These are phyloP conservation scores for Corydoras sp. DNA, from an alignment of 2,113 vertebrate species.

Conservation along the genomic window DNA sequence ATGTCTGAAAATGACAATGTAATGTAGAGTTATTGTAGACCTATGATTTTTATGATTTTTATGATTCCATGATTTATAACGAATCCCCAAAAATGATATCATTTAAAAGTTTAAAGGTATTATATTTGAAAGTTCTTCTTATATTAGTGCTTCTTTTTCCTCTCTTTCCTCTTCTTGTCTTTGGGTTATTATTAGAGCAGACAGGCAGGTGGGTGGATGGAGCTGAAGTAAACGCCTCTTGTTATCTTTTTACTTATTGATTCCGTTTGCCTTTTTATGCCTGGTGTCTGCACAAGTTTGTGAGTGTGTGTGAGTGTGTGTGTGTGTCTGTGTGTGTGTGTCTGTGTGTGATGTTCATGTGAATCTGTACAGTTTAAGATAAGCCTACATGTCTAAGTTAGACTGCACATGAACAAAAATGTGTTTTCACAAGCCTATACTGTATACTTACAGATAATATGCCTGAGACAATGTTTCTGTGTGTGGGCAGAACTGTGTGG, in stretches of 20 bases:
- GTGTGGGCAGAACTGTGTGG: conserved; percentile 2
- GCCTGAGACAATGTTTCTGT: background rate
- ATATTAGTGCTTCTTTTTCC: conserved; percentile 48
- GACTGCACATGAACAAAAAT: too few species aligned
- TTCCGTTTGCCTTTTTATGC: conserved; percentile 54
- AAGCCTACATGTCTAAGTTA: too few species aligned
- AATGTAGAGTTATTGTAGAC: too few species aligned
- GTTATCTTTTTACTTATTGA: conserved; percentile 70
- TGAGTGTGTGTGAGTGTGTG: background rate
- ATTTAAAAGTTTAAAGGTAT: conserved; percentile 24
- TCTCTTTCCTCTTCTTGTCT: conserved; percentile 64
- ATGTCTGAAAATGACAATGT: too few species aligned
- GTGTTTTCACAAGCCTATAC: background rate
- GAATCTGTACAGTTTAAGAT: background rate
- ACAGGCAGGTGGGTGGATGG: conserved; percentile 67
- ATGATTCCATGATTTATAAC: too few species aligned
- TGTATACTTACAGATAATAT: background rate
- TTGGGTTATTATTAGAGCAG: conserved; percentile 70
- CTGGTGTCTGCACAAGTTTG: conserved; percentile 4
- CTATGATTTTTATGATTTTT: too few species aligned
- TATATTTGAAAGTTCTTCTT: conserved; percentile 56
- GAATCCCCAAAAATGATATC: too few species aligned
- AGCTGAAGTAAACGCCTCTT: conserved; percentile 65
- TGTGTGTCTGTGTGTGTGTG: conserved; percentile 3
- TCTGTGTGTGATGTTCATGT: conserved; percentile 11